Evolutionary conservation across 2,888 invertebrate species (phyloP).

Genomic region (Apocheima hispidaria): DNA sequence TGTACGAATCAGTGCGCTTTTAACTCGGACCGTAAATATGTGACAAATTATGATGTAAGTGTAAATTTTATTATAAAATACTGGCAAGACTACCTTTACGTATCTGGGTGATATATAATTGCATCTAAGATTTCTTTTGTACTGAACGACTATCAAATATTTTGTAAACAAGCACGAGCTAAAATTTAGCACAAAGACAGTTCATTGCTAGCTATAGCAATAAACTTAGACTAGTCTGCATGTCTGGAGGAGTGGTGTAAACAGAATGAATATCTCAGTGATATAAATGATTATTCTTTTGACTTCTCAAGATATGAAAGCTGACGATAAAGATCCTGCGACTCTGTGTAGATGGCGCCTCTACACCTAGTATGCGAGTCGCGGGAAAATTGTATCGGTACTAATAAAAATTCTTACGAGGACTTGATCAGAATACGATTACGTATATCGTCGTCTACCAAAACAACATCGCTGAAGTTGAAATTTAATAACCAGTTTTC

Average conservation of each 20-base stretch:
- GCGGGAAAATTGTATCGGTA: no score
- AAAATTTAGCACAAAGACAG: not conserved
- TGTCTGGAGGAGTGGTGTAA: not conserved
- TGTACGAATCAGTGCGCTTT: slow-evolving; percentile 13
- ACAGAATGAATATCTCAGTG: not conserved
- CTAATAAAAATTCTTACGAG: no score
- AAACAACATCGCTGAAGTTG: no score
- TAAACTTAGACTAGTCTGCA: not conserved
- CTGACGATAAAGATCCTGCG: no score
- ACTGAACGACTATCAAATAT: slow-evolving; percentile 5
- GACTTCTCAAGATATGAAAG: not conserved
- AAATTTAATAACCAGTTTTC: no score
- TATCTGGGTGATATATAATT: not conserved
- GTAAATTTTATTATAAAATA: slow-evolving; percentile 9
- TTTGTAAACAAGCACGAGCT: slow-evolving; percentile 10
- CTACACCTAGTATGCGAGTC: no score
- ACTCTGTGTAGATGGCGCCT: no score
- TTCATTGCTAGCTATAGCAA: slow-evolving; percentile 1
- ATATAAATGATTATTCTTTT: not conserved
- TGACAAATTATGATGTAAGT: slow-evolving; percentile 5
- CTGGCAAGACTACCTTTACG: not conserved
- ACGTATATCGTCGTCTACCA: no score
- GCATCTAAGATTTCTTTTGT: slow-evolving; percentile 2
- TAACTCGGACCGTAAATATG: slow-evolving; percentile 5
- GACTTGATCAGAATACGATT: no score